Evolutionary conservation across 1,140 invertebrate genomes (phyloP), one percentile per base, ranked within the genome.

Genomic region (Dreissena polymorpha): DNA sequence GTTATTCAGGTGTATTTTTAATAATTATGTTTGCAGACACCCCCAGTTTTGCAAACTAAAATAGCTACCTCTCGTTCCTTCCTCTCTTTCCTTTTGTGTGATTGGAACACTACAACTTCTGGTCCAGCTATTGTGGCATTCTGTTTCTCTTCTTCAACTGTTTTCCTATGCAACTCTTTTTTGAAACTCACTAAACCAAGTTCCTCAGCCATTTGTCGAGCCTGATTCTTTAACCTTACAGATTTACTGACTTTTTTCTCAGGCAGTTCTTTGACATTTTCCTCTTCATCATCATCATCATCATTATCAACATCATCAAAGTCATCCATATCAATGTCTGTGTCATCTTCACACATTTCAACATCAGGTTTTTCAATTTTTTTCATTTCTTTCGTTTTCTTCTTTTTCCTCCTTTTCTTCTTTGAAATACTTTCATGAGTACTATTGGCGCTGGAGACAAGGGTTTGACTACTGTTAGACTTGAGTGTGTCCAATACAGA

Each of bases 81-180:
- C 10, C 53, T 60, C 21, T 73, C n/a, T 49, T 72, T 72, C 16
- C 25, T 8, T 72, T 51, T 81, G 21, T 65, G 55, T 3, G 78
- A 81, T 23, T 51, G 53, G 55, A 81, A 81, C 55, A 81, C 78
- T 64, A 81, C 60, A 63, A 81, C 78, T 72, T 81, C 78, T 67
- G 78, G 78, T 29, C 72, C 51, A 55, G n/a, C 21, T 79, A 29
- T 70, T 63, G 50, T 57, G n/a, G 55, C 73, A 21, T 27, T 18
- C 39, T 21, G 10, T 16, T 29, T 73, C 12, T 70, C 49, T 49
- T 64, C 57, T 50, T 39, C 39, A 39, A 39, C 39, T 39, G 39
- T 39, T 39, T 60, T 60, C 3, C 57, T 60, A 5, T 3, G 57
- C 57, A n/a, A 18, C 57, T 60, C 57, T n/a, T 60, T 18, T 60